Percentiles rank a stretch among this genome's conserved stretches.
These are phyloP conservation scores for Sphecodes monilicornis DNA, from an alignment of 2,888 invertebrate genomes.

Conservation along the genomic window DNA sequence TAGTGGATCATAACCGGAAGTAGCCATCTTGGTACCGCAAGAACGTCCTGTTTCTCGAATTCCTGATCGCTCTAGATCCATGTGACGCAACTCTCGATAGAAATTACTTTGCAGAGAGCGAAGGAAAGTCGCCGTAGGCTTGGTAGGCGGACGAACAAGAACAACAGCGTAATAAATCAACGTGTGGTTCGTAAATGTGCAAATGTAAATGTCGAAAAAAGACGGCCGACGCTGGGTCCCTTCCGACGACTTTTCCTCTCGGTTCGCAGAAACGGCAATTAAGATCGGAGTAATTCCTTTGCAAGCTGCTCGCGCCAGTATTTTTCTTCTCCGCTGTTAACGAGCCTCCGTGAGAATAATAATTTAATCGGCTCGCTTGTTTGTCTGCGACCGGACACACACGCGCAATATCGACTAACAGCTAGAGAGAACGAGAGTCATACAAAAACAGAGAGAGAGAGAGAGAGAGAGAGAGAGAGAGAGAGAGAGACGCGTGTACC, in stretches of 20 bases:
- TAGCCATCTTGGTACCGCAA: neutral
- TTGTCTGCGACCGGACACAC: slow-evolving; percentile 32
- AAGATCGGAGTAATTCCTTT: slow-evolving; percentile 50
- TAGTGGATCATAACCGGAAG: neutral
- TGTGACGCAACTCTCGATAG: slow-evolving; percentile 5
- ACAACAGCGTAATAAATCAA: slow-evolving; percentile 47
- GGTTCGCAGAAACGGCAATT: slow-evolving; percentile 58
- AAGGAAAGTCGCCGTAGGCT: slow-evolving; percentile 10
- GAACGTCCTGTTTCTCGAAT: neutral
- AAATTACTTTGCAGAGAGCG: neutral
- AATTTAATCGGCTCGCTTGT: slow-evolving; percentile 61
- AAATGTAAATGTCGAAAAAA: slow-evolving; percentile 47
- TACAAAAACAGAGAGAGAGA: neutral
- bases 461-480: neutral
- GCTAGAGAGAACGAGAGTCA: neutral
- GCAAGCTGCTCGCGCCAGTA: slow-evolving; percentile 10
- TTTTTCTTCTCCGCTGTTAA: slow-evolving; percentile 58
- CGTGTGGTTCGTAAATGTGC: slow-evolving; percentile 46
- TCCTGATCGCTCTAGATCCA: neutral
- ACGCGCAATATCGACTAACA: neutral
- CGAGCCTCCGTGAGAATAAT: slow-evolving; percentile 62
- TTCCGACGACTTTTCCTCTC: slow-evolving; percentile 37
- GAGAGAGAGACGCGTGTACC: neutral
- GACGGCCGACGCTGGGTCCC: neutral
- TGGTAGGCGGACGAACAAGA: slow-evolving; percentile 18